Evolutionary conservation across 2,113 vertebrate genomes (phyloP).

Genomic region (Anthoscopus minutus): DNA sequence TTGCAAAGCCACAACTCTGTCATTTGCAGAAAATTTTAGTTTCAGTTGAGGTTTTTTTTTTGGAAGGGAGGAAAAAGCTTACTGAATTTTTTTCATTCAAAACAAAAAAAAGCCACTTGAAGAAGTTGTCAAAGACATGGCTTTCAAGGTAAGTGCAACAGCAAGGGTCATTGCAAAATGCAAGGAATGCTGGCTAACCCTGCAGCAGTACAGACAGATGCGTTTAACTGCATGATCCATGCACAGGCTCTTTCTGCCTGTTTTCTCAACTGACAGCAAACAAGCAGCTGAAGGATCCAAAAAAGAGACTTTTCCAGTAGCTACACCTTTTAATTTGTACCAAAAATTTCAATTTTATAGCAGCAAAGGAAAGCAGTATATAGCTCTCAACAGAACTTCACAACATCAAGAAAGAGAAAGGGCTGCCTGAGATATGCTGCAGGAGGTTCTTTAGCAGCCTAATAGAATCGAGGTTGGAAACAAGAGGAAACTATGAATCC

Average conservation of each 20-base stretch:
- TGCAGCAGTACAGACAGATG: not conserved
- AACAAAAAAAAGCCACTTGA: not conserved
- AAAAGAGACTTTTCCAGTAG: not conserved
- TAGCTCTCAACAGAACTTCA: not conserved
- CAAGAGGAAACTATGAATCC: not conserved
- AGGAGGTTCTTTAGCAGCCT: not conserved
- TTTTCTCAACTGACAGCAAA: not conserved
- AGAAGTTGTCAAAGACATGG: not conserved
- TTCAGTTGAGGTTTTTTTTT: not conserved
- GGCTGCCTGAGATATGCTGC: not conserved
- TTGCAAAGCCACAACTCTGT: not conserved
- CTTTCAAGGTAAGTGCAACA: not conserved
- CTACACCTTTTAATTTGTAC: not conserved
- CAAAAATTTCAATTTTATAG: not conserved
- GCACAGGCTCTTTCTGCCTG: not conserved
- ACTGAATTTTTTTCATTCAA: not conserved
- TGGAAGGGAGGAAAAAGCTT: accelerated
- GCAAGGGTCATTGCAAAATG: not conserved
- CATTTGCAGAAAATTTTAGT: not conserved
- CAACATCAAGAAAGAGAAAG: not conserved
- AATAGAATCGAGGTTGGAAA: not conserved
- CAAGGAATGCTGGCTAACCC: not conserved
- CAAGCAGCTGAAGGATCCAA: not conserved
- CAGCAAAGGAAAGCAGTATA: not conserved
- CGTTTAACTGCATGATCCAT: accelerated